phyloP scores from a whole-genome alignment of 1,140 invertebrate genomes.

The Lucilia sericata region DNA sequence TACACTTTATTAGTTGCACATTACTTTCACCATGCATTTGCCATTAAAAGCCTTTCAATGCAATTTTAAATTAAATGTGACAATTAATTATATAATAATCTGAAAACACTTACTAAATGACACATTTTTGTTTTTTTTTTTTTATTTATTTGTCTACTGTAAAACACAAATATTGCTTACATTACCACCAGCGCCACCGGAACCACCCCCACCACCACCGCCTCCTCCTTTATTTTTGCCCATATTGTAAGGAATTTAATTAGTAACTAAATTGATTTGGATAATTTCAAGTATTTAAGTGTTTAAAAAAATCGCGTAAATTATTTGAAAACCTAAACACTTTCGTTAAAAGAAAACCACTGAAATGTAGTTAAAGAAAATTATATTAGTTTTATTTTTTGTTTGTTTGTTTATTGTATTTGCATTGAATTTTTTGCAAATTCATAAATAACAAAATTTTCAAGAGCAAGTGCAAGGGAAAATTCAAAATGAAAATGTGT shows the following conservation, averaged over 20 bases:
- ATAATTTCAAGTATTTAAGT: not conserved
- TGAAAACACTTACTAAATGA: constrained; percentile 9
- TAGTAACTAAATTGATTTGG: not conserved
- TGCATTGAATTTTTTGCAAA: not conserved
- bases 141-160: constrained; percentile 52
- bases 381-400: not conserved
- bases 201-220: constrained; percentile 51
- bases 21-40: not conserved
- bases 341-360: constrained; percentile 31
- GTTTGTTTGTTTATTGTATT: constrained; percentile 5
- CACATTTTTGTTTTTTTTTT: constrained; percentile 39
- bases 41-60: not conserved
- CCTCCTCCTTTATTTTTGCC: constrained; percentile 64
- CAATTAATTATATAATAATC: constrained; percentile 1
- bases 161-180: constrained; percentile 68
- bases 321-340: not conserved
- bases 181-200: constrained; percentile 57
- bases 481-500: not conserved
- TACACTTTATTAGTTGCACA: not conserved
- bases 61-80: not conserved
- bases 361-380: constrained; percentile 37
- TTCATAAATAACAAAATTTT: constrained; percentile 31
- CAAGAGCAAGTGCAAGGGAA: constrained; percentile 34
- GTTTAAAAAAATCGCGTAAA: not conserved
- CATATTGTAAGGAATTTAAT: constrained; percentile 51